These are phyloP conservation scores for Sarcoramphus papa DNA, from an alignment of 2,797 vertebrate species.

Conservation along the genomic window DNA sequence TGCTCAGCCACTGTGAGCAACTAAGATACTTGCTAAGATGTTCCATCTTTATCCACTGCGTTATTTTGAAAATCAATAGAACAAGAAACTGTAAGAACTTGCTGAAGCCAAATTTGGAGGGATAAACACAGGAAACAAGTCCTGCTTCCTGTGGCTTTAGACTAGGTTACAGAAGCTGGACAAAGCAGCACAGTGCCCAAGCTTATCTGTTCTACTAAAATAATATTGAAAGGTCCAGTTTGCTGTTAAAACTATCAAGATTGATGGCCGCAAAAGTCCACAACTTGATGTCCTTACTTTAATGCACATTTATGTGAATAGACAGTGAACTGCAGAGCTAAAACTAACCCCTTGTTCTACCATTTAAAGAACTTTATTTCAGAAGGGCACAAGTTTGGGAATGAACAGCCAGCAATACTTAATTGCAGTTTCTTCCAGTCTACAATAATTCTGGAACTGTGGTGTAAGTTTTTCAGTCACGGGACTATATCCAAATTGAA, in stretches of 20 bases:
- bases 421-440: neutral
- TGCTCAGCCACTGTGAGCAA: neutral
- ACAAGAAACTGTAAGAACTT: neutral
- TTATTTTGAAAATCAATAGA: neutral
- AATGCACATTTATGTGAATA: neutral
- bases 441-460: neutral
- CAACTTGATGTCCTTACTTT: neutral
- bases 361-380: neutral
- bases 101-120: neutral
- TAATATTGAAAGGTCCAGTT: neutral
- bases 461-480: neutral
- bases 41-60: neutral
- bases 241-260: no score
- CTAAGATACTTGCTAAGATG: neutral
- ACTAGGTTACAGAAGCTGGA: neutral
- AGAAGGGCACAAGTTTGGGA: neutral
- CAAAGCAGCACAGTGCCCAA: neutral
- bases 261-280: neutral
- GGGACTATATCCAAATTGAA: neutral
- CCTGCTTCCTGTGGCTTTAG: neutral
- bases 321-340: neutral
- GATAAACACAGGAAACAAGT: neutral
- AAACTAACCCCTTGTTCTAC: neutral
- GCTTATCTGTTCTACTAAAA: neutral
- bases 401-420: neutral